A percentile compares a stretch with the other conserved stretches of the same genome.
These are phyloP conservation scores for Mus pahari DNA, from an alignment of 2,113 vertebrate species.

Conservation along the genomic window DNA sequence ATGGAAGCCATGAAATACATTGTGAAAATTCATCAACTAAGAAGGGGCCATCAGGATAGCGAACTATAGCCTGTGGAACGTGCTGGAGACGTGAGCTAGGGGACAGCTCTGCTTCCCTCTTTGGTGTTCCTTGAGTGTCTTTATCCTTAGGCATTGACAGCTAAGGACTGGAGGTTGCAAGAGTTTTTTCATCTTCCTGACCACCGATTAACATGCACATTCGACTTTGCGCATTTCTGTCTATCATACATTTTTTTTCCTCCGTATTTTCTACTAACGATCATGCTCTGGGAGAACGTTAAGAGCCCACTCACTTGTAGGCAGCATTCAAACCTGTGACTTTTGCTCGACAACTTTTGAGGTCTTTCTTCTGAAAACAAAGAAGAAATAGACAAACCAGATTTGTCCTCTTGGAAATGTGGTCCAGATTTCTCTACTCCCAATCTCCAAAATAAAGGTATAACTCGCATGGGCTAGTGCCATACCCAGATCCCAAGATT, in stretches of 20 bases:
- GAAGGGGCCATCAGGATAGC: conserved; percentile 90
- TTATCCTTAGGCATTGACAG: conserved; percentile 81
- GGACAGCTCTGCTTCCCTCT: conserved; percentile 80
- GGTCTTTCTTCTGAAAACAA: conserved; percentile 74
- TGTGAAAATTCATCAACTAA: conserved; percentile 94
- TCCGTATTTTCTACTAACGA: conserved; percentile 77
- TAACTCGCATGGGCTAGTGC: neutral
- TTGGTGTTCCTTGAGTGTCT: conserved; percentile 82
- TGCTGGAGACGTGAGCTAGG: conserved; percentile 84
- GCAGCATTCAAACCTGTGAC: conserved; percentile 33
- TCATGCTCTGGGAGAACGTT: conserved; percentile 83
- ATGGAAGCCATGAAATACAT: conserved; percentile 99
- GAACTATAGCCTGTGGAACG: conserved; percentile 83
- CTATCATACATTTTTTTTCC: conserved; percentile 80
- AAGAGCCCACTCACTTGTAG: conserved; percentile 59
- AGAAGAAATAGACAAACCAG: conserved; percentile 78
- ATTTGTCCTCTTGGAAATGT: conserved; percentile 73
- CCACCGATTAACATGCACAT: conserved; percentile 74
- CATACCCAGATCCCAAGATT: neutral
- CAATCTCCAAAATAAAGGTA: conserved; percentile 67
- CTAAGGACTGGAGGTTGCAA: conserved; percentile 80
- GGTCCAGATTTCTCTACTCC: conserved; percentile 84
- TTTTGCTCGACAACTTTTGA: conserved; percentile 61
- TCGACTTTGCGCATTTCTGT: conserved; percentile 80
- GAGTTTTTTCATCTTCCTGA: conserved; percentile 75